Evolutionary conservation across 2,888 invertebrate species (phyloP).

Genomic region (Capitulum mitella): DNA sequence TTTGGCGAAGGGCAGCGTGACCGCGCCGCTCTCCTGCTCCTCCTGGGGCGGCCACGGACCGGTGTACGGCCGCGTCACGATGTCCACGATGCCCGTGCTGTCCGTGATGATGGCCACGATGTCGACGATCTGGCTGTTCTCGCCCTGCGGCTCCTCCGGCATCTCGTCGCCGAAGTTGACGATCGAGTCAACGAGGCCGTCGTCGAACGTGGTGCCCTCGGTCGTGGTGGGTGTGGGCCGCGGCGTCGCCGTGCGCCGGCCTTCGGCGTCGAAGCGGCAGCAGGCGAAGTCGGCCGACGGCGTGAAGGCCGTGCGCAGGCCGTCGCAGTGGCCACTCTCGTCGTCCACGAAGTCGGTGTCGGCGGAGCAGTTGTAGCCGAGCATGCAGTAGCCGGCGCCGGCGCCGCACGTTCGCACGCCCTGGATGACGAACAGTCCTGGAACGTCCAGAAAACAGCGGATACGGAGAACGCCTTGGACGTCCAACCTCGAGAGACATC

Average conservation of each 20-base stretch:
- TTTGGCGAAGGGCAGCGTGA: slow-evolving; percentile 23
- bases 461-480: too few species aligned
- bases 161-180: slow-evolving; percentile 8
- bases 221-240: slow-evolving; percentile 22
- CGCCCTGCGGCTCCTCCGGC: background rate
- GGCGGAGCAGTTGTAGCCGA: slow-evolving; percentile 43
- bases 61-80: slow-evolving; percentile 35
- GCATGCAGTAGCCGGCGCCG: slow-evolving; percentile 44
- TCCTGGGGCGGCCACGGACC: slow-evolving; percentile 31
- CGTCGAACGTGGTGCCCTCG: slow-evolving; percentile 21
- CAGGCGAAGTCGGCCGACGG: slow-evolving; percentile 44
- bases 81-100: slow-evolving; percentile 34
- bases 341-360: slow-evolving; percentile 44
- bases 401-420: slow-evolving; percentile 44
- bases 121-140: slow-evolving; percentile 31
- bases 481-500: too few species aligned
- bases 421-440: slow-evolving; percentile 45
- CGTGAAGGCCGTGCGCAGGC: slow-evolving; percentile 44
- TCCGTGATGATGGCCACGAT: slow-evolving; percentile 36
- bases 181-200: slow-evolving; percentile 8
- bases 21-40: background rate
- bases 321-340: slow-evolving; percentile 43
- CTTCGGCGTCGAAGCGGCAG: slow-evolving; percentile 37
- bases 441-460: too few species aligned
- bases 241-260: background rate